Evolutionary conservation across 2,797 vertebrate genomes (phyloP), one percentile per base, ranked within the genome.

Genomic region (Epinephelus awoara): DNA sequence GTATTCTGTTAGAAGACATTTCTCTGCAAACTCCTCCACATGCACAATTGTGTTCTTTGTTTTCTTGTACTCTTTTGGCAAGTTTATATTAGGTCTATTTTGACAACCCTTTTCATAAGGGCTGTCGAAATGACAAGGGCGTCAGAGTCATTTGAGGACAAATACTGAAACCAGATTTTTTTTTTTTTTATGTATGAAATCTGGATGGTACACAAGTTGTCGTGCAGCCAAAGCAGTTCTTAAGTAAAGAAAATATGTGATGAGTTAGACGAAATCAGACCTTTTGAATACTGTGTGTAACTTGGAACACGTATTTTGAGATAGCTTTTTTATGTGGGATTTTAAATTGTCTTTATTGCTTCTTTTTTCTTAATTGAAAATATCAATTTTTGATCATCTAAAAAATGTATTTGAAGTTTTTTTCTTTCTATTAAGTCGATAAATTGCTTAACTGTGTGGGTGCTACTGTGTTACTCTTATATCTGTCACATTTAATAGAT

Each of bases 1-100:
- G 92, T 88, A 65, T 88, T 93, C 80, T 88, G 85, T 90, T 87
- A 84, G 87, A 85, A 90, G 85, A 87, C 78, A 54, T 85, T 88
- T 92, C 87, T 88, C 79, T 85, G 83, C 78, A 89, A 93, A 93
- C 93, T 93, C 92, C 91, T 92, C 91, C 91, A 93, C 91, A 92
- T 80, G 80, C 81, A 88, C 89, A 87, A 85, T 82, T 75, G 79
- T 87, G 72, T 73, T 85, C 82, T 90, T 86, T 91, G 82, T 93
- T 90, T 88, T 85, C 72, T 80, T 85, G 64, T 76, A 80, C 77
- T 83, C 82, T 81, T 83, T 77, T 84, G 70, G 79, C 67, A 79
- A 80, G 75, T 87, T 91, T 86, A 82, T 51, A 79, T 77, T 67
- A 54, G 67, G 58, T 80, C 75, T 72, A 19, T 74, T 81, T 74